Percentiles rank a stretch among this genome's conserved stretches.
phyloP scores from a whole-genome alignment of 2,888 invertebrate genomes.

The Ellobium chinense region DNA sequence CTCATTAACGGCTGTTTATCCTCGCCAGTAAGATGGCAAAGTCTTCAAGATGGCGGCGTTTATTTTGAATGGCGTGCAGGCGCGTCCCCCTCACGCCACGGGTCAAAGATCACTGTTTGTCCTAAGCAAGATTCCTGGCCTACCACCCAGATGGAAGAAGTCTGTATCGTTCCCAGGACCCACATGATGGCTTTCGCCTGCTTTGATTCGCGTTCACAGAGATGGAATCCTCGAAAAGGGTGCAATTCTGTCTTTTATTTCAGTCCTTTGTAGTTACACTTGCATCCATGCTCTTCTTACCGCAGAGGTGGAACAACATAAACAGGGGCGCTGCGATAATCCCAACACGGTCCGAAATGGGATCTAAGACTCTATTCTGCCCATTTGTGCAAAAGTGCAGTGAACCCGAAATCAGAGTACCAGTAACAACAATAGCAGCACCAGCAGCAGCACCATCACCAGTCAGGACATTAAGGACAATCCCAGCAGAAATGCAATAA shows the following conservation, averaged over 20 bases:
- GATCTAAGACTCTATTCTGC: no score
- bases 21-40: not conserved
- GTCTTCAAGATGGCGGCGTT: constrained; percentile 7
- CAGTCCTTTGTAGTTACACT: no score
- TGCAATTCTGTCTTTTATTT: not conserved
- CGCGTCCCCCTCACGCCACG: not conserved
- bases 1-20: constrained; percentile 32
- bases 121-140: not conserved
- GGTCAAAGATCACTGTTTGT: not conserved
- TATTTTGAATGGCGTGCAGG: constrained; percentile 27
- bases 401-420: no score
- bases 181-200: not conserved
- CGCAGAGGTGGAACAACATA: no score
- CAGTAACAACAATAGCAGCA: no score
- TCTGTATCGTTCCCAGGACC: not conserved
- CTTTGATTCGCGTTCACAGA: not conserved
- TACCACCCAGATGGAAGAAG: constrained; percentile 17
- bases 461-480: no score
- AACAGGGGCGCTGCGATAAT: no score
- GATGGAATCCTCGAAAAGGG: not conserved
- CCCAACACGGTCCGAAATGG: no score
- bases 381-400: no score
- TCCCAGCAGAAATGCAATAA: no score
- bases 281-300: no score
- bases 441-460: no score